These are phyloP conservation scores for Caenorhabditis macrosperma DNA, from an alignment of 2,888 invertebrate species.

Conservation along the genomic window DNA sequence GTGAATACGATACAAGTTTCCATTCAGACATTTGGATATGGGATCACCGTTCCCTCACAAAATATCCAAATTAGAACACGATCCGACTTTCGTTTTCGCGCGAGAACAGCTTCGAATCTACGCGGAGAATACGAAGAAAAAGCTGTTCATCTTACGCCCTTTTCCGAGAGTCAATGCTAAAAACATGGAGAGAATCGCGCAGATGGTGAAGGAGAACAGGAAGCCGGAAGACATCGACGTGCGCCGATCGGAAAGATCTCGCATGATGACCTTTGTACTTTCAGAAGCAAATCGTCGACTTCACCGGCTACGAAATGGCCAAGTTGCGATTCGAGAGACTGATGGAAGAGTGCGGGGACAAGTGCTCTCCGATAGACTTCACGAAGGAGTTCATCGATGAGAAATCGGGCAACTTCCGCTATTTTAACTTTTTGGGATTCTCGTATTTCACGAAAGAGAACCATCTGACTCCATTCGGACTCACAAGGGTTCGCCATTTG, in stretches of 20 bases:
- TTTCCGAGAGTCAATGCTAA: not conserved
- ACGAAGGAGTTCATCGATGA: slow-evolving; percentile 2
- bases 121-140: not conserved
- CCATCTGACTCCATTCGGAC: slow-evolving; percentile 16
- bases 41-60: not conserved
- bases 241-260: not conserved
- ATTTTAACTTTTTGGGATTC: slow-evolving; percentile 10
- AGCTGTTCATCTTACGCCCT: not conserved
- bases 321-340: not conserved
- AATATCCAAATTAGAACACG: not conserved
- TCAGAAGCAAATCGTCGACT: not conserved
- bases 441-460: not conserved
- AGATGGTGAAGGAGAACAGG: not conserved
- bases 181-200: not conserved
- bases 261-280: not conserved
- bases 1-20: not conserved
- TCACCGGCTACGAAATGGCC: slow-evolving; percentile 8
- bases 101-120: slow-evolving; percentile 4
- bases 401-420: slow-evolving; percentile 11
- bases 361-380: slow-evolving; percentile 11
- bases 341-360: slow-evolving; percentile 7
- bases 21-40: not conserved
- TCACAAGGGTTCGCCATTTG: slow-evolving; percentile 9
- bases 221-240: not conserved
- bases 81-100: not conserved